These are phyloP conservation scores for Clarias gariepinus DNA, from an alignment of 2,113 vertebrate species.

Conservation along the genomic window DNA sequence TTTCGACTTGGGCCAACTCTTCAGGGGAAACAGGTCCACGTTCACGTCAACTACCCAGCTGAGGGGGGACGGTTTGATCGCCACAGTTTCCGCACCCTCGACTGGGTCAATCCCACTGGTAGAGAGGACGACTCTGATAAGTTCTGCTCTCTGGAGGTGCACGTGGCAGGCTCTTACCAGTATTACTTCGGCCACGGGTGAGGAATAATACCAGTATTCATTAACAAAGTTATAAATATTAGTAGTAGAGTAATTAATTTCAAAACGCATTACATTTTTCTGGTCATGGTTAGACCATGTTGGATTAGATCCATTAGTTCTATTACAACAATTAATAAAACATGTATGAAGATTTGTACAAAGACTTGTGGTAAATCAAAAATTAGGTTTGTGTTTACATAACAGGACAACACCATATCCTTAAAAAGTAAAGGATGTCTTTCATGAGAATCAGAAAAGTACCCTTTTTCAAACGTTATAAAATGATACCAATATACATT, in stretches of 20 bases:
- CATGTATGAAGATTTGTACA: background rate
- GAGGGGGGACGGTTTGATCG: conserved; percentile 75
- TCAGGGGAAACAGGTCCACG: conserved; percentile 80
- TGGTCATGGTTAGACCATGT: background rate
- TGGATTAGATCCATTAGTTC: background rate
- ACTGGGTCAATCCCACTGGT: conserved; percentile 81
- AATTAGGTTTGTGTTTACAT: background rate
- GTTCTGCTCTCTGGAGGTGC: conserved; percentile 81
- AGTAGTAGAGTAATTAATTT: background rate
- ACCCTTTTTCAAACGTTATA: background rate
- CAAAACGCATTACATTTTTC: background rate
- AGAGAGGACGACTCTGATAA: conserved; percentile 88
- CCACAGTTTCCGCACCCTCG: conserved; percentile 73
- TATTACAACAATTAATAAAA: background rate
- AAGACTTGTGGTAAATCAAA: background rate
- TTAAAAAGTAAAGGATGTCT: background rate
- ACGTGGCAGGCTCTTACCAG: conserved; percentile 83
- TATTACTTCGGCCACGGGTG: conserved; percentile 85
- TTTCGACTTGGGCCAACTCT: conserved; percentile 86
- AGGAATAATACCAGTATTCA: conserved; percentile 50
- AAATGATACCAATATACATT: background rate
- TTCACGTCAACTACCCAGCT: conserved; percentile 85
- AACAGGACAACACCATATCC: background rate
- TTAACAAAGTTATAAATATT: background rate
- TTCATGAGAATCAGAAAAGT: background rate